These are phyloP conservation scores for Aegotheles bennettii DNA, from an alignment of 2,113 vertebrate species.

Conservation along the genomic window DNA sequence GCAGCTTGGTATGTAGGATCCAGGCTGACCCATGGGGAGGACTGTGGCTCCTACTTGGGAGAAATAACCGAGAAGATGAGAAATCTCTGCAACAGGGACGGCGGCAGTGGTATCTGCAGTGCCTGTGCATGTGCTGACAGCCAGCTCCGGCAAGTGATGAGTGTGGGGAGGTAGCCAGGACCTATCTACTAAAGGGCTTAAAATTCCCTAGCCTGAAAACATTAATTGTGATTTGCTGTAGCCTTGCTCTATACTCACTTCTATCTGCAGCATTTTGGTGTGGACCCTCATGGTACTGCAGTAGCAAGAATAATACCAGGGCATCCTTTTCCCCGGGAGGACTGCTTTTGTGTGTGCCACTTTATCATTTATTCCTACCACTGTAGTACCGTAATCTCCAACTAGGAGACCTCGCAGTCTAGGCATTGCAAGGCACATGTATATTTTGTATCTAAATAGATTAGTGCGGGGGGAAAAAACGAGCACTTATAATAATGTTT, in stretches of 20 bases:
- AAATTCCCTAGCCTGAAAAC: not conserved
- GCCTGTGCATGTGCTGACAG: not conserved
- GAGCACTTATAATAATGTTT: not conserved
- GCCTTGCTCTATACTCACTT: not conserved
- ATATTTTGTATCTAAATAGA: not conserved
- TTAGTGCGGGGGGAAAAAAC: not conserved
- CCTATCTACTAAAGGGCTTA: not conserved
- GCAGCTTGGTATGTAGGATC: not conserved
- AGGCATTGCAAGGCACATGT: not conserved
- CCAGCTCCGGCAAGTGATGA: fast-evolving
- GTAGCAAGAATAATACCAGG: not conserved
- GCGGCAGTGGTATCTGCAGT: not conserved
- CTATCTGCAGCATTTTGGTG: not conserved
- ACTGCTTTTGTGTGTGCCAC: not conserved
- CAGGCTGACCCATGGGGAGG: not conserved
- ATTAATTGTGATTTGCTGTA: not conserved
- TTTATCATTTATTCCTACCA: not conserved
- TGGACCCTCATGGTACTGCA: fast-evolving
- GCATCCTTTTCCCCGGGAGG: not conserved
- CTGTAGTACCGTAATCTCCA: not conserved
- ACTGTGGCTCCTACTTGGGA: not conserved
- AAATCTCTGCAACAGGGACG: not conserved
- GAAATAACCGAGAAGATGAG: not conserved
- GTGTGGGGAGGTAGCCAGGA: not conserved
- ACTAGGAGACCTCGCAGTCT: not conserved